Evolutionary conservation across 2,888 invertebrate genomes (phyloP).

Genomic region (Galerucella pusilla): DNA sequence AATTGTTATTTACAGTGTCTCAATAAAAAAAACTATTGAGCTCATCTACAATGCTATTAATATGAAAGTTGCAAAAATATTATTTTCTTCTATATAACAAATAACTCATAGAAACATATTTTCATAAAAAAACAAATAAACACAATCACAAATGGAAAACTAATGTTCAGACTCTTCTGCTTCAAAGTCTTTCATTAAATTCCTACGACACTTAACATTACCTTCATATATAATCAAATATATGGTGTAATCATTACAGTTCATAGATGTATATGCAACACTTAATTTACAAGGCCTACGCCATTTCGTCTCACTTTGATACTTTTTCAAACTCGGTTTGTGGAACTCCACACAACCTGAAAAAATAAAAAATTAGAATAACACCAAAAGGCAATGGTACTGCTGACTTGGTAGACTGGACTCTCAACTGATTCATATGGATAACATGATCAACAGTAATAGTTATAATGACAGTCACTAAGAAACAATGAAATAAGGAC

Average conservation of each 20-base stretch:
- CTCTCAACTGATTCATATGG: no score
- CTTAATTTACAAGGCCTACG: constrained; percentile 73
- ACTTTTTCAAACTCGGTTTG: constrained; percentile 58
- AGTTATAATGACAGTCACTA: no score
- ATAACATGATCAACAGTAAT: no score
- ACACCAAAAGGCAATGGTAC: no score
- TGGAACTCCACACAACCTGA: constrained; percentile 58
- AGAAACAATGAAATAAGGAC: no score
- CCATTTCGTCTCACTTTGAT: constrained; percentile 69
- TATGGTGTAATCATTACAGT: constrained; percentile 70
- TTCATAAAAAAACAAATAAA: neutral
- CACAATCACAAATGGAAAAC: constrained; percentile 14
- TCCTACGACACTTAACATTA: constrained; percentile 71
- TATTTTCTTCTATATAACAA: neutral
- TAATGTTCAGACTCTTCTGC: constrained; percentile 59
- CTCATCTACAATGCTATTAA: no score
- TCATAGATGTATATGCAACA: constrained; percentile 70
- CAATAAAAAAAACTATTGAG: no score
- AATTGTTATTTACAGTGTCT: no score
- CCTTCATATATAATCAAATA: constrained; percentile 73
- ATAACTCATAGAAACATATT: neutral
- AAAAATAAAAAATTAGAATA: neutral
- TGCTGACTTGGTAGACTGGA: no score
- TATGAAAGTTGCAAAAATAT: no score
- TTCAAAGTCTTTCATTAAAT: constrained; percentile 65